Conservation (phyloP, 2,113 vertebrate genomes). For the Salminus brasiliensis region DNA sequence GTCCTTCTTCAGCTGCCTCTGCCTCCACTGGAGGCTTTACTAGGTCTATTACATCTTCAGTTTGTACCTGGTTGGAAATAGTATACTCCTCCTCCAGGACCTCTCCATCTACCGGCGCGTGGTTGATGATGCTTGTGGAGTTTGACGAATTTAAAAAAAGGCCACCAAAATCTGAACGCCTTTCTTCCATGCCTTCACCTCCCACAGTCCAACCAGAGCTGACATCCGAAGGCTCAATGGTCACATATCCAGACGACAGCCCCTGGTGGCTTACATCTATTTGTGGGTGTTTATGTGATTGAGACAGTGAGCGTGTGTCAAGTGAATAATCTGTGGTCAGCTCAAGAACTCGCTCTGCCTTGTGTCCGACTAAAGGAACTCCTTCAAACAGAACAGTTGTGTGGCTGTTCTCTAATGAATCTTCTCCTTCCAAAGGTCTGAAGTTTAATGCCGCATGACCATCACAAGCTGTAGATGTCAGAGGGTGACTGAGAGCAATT, state of each 20-base stretch:
- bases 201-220: constrained; percentile 24
- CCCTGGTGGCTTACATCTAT: constrained; percentile 52
- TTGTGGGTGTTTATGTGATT: constrained; percentile 15
- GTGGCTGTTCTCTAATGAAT: constrained; percentile 7
- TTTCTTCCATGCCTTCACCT: constrained; percentile 8
- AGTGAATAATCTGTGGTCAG: neutral
- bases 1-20: constrained; percentile 47
- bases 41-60: constrained; percentile 28
- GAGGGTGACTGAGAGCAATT: constrained; percentile 1
- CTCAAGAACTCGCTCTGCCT: neutral
- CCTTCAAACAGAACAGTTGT: constrained; percentile 40
- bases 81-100: constrained; percentile 61
- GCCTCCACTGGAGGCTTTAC: constrained; percentile 9
- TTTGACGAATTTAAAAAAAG: constrained; percentile 59
- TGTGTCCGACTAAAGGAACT: neutral
- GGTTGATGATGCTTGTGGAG: constrained; percentile 63
- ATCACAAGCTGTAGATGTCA: constrained; percentile 58
- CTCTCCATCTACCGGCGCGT: constrained; percentile 69
- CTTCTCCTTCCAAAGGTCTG: constrained; percentile 41
- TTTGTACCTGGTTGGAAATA: constrained; percentile 23
- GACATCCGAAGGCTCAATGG: constrained; percentile 54
- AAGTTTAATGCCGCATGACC: constrained; percentile 42
- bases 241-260: constrained; percentile 64
- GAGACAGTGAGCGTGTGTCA: neutral
- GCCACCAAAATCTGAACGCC: neutral